Percentiles rank a stretch among this genome's conserved stretches.
Conservation (phyloP, 2,797 vertebrate genomes). For the Chaetodon trifasciatus region DNA sequence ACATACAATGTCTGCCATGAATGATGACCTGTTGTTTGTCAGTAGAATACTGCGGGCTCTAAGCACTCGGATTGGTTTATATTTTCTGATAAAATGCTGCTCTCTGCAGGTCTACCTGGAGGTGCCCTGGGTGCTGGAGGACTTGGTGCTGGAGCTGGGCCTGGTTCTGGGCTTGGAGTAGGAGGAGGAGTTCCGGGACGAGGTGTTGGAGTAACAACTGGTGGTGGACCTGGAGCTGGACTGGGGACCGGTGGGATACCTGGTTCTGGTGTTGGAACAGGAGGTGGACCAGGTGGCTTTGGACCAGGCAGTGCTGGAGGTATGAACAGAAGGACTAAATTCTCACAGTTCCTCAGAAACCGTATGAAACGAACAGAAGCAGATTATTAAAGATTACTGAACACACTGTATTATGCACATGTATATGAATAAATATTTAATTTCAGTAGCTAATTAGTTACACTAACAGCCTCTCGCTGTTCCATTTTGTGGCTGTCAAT, state of each 20-base stretch:
- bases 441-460: not conserved
- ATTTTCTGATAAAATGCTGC: constrained; percentile 8
- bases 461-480: not conserved
- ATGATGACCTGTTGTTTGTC: not conserved
- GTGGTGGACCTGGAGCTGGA: constrained; percentile 67
- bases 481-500: not conserved
- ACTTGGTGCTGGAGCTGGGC: constrained; percentile 56
- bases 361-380: not conserved
- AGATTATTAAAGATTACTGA: not conserved
- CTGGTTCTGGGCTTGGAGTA: constrained; percentile 67
- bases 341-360: not conserved
- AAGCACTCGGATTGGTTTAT: not conserved
- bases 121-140: constrained; percentile 74
- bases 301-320: constrained; percentile 62
- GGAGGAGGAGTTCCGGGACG: constrained; percentile 64
- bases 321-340: constrained; percentile 20
- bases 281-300: constrained; percentile 65
- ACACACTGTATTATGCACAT: too few relatives aligned
- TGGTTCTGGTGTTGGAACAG: constrained; percentile 62
- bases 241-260: constrained; percentile 58
- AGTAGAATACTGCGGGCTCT: too few relatives aligned
- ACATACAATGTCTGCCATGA: not conserved
- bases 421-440: too few relatives aligned
- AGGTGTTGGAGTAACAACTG: constrained; percentile 61
- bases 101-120: constrained; percentile 59